Conservation (phyloP, 2,888 invertebrate genomes). For the Cecidostiba fungosa region DNA sequence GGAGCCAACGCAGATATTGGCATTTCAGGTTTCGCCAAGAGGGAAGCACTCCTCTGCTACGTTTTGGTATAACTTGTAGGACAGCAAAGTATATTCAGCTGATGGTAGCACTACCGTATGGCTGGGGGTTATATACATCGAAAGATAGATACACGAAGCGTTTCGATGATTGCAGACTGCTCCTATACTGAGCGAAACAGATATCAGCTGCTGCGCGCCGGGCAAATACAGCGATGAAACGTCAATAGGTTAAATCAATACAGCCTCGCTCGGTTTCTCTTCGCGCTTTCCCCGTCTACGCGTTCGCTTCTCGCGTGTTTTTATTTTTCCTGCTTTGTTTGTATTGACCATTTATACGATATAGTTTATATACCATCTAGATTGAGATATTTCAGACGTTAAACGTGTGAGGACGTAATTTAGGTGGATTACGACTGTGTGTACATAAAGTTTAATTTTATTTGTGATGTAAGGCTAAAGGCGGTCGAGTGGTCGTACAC, state of each 20-base stretch:
- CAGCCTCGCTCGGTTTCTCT: background rate
- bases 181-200: slow-evolving; percentile 27
- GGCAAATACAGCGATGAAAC: slow-evolving; percentile 44
- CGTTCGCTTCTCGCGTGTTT: background rate
- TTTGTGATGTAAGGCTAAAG: background rate
- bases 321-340: background rate
- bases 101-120: background rate
- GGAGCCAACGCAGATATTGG: slow-evolving; percentile 13
- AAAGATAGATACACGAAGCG: slow-evolving; percentile 35
- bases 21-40: slow-evolving; percentile 22
- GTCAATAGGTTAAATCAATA: slow-evolving; percentile 50
- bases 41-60: background rate
- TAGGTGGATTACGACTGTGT: background rate
- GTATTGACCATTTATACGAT: background rate
- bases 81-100: slow-evolving; percentile 15
- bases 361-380: too few relatives aligned
- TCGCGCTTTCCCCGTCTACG: background rate
- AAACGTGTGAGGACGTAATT: background rate
- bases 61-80: slow-evolving; percentile 20
- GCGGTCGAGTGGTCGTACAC: too few relatives aligned
- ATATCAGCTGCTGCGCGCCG: slow-evolving; percentile 34
- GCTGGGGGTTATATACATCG: slow-evolving; percentile 36
- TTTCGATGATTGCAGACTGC: slow-evolving; percentile 42
- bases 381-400: background rate
- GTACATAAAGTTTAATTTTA: background rate